phyloP scores from a whole-genome alignment of 1,140 invertebrate species.

The Augochlora pura region DNA sequence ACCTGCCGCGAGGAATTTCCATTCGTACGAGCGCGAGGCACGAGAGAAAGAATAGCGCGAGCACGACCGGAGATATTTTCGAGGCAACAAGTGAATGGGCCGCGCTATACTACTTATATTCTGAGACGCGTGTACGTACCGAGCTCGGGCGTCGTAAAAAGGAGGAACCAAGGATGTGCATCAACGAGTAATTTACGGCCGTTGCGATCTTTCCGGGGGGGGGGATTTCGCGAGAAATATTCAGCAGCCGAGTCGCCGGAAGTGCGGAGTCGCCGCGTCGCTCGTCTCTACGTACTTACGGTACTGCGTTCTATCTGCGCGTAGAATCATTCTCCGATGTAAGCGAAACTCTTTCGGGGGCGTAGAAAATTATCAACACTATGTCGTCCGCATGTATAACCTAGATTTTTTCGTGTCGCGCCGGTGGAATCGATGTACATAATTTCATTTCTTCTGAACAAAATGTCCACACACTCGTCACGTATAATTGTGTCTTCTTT shows the following conservation, averaged over 20 bases:
- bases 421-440: too few relatives aligned
- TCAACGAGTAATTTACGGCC: constrained; percentile 22
- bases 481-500: too few relatives aligned
- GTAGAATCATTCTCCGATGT: not conserved
- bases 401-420: too few relatives aligned
- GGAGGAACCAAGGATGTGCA: constrained; percentile 13
- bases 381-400: too few relatives aligned
- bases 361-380: too few relatives aligned
- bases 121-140: constrained; percentile 2
- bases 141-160: not conserved
- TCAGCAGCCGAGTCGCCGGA: constrained; percentile 20
- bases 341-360: too few relatives aligned
- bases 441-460: too few relatives aligned
- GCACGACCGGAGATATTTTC: constrained; percentile 27
- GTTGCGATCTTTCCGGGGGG: not conserved
- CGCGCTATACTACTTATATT: not conserved
- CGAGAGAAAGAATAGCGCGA: not conserved
- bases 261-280: constrained; percentile 18
- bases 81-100: constrained; percentile 14
- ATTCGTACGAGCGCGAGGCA: not conserved
- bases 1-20: constrained; percentile 4
- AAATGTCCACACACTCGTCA: too few relatives aligned
- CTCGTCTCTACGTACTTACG: not conserved
- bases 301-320: not conserved
- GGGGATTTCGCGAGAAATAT: constrained; percentile 23